Evolutionary conservation across 1,140 invertebrate genomes (phyloP), one percentile per base, ranked within the genome.

Genomic region (Heliconius nattereri): DNA sequence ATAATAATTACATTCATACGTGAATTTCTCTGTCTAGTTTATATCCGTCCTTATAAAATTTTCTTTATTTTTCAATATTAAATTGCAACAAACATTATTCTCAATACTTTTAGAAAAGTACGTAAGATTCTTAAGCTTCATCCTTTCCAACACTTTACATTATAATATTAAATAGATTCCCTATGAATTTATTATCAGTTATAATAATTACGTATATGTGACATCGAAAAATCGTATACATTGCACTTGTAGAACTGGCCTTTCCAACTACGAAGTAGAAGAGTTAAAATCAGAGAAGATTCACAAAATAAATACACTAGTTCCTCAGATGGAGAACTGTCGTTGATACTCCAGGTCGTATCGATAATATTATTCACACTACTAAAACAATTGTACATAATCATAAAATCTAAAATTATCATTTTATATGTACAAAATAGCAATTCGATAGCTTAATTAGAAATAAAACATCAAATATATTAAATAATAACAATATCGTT

Each of bases 381-480:
- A 66, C 60, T 94, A 92, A 94, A 93, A 94, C 90, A 94, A 94
- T 94, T 94, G 92, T 94, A 94, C 92, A 94, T 86, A 89, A 85
- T 92, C 86, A 89, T 92, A 92, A 90, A 91, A 87, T 91, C 91
- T 94, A 91, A 91, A 91, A 92, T 91, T 90, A 93, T 90, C 84
- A 86, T 87, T 91, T 86, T 90, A 86, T 92, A 94, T 93, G 87
- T 92, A 94, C 91, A 94, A 85, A 92, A 92, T 93, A 92, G 90
- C 90, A 88, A 89, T 91, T 92, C 83, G 85, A 91, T 91, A 93
- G 91, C 90, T 94, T 93, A 92, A 94, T 90, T 94, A 92, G 89
- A 95, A 94, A 94, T 94, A 94, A 94, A 94, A 94, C 91, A 91
- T 94, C 90, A 93, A 94, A 95, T 95, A 95, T 95, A 94, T 95